These are phyloP conservation scores for Trissolcus basalis DNA, from an alignment of 1,140 invertebrate species.

Conservation along the genomic window DNA sequence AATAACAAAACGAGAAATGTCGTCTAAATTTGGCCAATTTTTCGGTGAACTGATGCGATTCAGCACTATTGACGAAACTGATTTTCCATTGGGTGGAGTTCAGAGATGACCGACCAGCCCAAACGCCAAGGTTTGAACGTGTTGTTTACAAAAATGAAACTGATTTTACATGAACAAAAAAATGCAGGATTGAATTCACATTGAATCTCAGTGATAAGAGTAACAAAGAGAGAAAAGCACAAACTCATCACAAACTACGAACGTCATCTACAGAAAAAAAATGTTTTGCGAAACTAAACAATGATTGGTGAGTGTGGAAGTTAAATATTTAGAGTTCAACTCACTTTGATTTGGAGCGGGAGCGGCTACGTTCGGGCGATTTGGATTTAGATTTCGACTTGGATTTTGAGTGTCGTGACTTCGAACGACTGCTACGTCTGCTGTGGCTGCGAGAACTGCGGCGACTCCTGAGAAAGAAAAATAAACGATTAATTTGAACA, in stretches of 20 bases:
- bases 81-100: too few species aligned
- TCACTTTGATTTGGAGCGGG: conserved; percentile 79
- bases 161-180: neutral
- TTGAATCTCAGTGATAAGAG: conserved; percentile 19
- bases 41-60: too few species aligned
- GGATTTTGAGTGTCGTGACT: conserved; percentile 83
- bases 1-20: too few species aligned
- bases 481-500: conserved; percentile 14
- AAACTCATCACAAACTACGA: conserved; percentile 47
- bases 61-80: too few species aligned
- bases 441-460: conserved; percentile 79
- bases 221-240: conserved; percentile 55
- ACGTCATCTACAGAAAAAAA: conserved; percentile 40
- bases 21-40: too few species aligned
- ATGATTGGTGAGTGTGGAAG: neutral
- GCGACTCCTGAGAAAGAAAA: conserved; percentile 68
- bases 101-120: too few species aligned
- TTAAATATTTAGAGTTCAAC: conserved; percentile 37
- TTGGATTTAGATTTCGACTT: conserved; percentile 83
- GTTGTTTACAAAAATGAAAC: neutral
- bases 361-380: conserved; percentile 80
- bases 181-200: neutral
- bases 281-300: conserved; percentile 13
- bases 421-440: conserved; percentile 81
- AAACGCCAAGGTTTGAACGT: too few species aligned